Conservation (phyloP, 2,888 invertebrate species). For the Xestia xanthographa region DNA sequence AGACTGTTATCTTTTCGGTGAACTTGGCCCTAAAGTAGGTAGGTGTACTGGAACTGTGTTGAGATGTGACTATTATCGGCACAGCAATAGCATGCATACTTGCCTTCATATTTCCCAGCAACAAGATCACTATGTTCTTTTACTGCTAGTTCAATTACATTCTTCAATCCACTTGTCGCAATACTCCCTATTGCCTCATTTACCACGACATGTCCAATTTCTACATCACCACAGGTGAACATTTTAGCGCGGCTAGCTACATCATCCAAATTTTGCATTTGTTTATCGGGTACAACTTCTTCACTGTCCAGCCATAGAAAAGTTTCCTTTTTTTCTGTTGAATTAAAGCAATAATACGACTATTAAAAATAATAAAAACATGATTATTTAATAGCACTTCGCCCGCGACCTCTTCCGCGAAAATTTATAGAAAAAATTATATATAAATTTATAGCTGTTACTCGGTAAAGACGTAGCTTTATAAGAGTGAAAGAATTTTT, state of each 20-base stretch:
- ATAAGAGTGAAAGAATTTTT: too few species aligned
- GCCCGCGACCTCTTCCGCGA: too few species aligned
- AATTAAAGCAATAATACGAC: not conserved
- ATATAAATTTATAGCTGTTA: too few species aligned
- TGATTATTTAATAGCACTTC: too few species aligned
- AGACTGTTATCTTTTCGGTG: too few species aligned
- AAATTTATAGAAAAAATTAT: too few species aligned
- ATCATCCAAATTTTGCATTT: constrained; percentile 76
- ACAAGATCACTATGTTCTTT: constrained; percentile 93
- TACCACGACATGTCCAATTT: constrained; percentile 87
- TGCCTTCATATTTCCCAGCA: constrained; percentile 95
- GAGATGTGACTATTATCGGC: too few species aligned
- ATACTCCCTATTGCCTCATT: constrained; percentile 80
- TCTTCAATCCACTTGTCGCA: constrained; percentile 76
- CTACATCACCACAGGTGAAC: constrained; percentile 83
- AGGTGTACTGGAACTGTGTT: not conserved
- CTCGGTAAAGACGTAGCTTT: too few species aligned
- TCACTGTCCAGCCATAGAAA: constrained; percentile 80
- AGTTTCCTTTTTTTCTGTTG: constrained; percentile 60
- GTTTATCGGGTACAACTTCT: constrained; percentile 77
- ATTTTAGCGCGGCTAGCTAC: constrained; percentile 82
- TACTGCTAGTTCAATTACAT: constrained; percentile 89
- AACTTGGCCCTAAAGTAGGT: too few species aligned
- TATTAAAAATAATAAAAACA: not conserved
- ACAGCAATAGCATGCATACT: constrained; percentile 13